Conservation (phyloP, 2,888 invertebrate species). For the Sphaerophoria rueppellii region DNA sequence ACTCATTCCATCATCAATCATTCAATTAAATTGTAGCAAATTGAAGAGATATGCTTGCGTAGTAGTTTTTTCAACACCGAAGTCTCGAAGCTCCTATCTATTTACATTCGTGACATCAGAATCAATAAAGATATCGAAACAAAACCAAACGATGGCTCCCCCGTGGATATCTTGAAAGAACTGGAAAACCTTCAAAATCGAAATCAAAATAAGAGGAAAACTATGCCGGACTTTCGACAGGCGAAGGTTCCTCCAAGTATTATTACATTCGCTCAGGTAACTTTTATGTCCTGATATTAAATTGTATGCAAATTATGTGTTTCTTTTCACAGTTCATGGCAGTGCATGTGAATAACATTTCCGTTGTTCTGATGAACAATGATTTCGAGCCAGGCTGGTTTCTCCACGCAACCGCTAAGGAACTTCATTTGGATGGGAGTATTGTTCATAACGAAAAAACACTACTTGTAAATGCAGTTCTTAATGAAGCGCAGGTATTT, state of each 20-base stretch:
- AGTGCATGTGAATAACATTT: conserved; percentile 90
- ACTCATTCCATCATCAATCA: conserved; percentile 2
- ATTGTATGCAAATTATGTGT: not conserved
- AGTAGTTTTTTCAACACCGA: conserved; percentile 95
- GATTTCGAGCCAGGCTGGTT: conserved; percentile 87
- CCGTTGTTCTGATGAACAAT: conserved; percentile 85
- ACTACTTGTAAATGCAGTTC: conserved; percentile 88
- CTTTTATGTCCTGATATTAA: not conserved
- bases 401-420: conserved; percentile 88
- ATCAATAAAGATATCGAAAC: conserved; percentile 89
- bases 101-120: conserved; percentile 91
- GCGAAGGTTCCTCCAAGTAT: conserved; percentile 90
- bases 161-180: conserved; percentile 75
- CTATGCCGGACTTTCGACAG: conserved; percentile 87
- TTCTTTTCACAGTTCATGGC: conserved; percentile 88
- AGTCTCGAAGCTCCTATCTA: conserved; percentile 91
- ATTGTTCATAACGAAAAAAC: conserved; percentile 87
- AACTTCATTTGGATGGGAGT: conserved; percentile 86
- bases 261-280: conserved; percentile 92
- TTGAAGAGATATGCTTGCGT: conserved; percentile 91
- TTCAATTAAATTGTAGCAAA: conserved; percentile 85
- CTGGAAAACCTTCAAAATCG: conserved; percentile 44
- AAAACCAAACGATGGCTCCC: conserved; percentile 74
- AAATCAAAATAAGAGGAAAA: conserved; percentile 64
- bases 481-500: conserved; percentile 85